Base-by-base conservation (phyloP, 1,140 invertebrate genomes). In the Sycobia sp. region DNA sequence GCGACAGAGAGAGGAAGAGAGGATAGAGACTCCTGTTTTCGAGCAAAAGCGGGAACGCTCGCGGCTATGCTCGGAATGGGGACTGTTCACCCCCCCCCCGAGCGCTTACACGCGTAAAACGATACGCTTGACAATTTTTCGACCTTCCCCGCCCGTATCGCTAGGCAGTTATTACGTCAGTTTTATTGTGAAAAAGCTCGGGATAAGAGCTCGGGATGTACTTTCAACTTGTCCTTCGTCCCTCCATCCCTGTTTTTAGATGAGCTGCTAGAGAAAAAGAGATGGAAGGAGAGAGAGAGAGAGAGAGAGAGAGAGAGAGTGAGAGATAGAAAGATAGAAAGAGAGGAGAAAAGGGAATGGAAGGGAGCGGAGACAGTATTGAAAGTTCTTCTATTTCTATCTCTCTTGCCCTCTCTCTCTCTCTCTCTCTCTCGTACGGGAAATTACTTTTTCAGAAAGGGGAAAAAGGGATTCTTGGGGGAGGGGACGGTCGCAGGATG, bases 91-190 rank as follows among this genome's bases (percentile, higher is more conserved):
- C n/a, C n/a, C n/a, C n/a, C n/a, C n/a, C n/a, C n/a, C n/a, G n/a
- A n/a, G n/a, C n/a, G 44, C 50, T 50, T 51, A 49, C 49, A 14
- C 25, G 50, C 59, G 68, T 67, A 70, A 71, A 70, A 69, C 54
- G 70, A 70, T 71, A 73, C 50, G 56, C 62, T 72, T 71, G 69
- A 71, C 62, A 62, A 62, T 62, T 54, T 53, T 43, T 49, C 49
- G 29, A 22, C 13, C 49, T 39, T 57, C 55, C 47, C 55, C n/a
- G n/a, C n/a, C n/a, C n/a, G n/a, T 14, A 47, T 49, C 46, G 44
- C 34, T 43, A 46, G 29, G 38, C 55, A 47, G 58, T 62, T 54
- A 54, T 62, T 62, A 62, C 59, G 59, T 62, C 59, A 62, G 39
- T 54, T 62, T 62, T 62, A 54, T 62, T 62, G 59, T 39, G 22